Percentiles rank a stretch among this genome's conserved stretches.
phyloP scores from a whole-genome alignment of 2,113 vertebrate species.

The Epinephelus lanceolatus region DNA sequence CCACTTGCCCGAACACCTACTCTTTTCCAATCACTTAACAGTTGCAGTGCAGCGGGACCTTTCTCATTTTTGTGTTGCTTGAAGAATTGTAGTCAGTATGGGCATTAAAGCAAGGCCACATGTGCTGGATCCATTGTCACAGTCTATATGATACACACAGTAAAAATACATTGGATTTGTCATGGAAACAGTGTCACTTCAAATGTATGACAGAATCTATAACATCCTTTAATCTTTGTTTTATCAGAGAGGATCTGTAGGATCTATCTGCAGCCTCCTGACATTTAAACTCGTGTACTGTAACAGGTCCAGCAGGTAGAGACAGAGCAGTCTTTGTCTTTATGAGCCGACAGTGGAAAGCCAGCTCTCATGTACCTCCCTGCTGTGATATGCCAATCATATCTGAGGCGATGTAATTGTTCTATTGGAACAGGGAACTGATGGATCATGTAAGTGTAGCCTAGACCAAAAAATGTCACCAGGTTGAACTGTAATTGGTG shows the following conservation, averaged over 20 bases:
- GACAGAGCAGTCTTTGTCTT: constrained; percentile 40
- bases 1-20: constrained; percentile 22
- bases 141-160: neutral
- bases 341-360: constrained; percentile 19
- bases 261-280: constrained; percentile 12
- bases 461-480: constrained; percentile 13
- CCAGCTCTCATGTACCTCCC: constrained; percentile 28
- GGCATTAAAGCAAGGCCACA: neutral
- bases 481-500: constrained; percentile 10
- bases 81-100: neutral
- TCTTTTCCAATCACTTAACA: constrained; percentile 28
- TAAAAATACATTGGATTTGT: neutral
- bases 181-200: neutral
- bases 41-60: constrained; percentile 1
- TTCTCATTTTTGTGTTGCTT: neutral
- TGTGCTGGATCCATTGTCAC: neutral
- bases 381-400: constrained; percentile 46
- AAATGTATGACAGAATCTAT: neutral
- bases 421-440: constrained; percentile 23
- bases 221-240: constrained; percentile 1
- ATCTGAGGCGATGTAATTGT: constrained; percentile 15
- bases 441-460: constrained; percentile 24
- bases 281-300: constrained; percentile 14
- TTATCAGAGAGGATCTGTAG: constrained; percentile 19
- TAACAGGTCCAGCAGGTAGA: constrained; percentile 3